Percentiles rank a stretch among this genome's conserved stretches.
Conservation (phyloP, 2,797 vertebrate genomes). For the Chaetodon trifasciatus region DNA sequence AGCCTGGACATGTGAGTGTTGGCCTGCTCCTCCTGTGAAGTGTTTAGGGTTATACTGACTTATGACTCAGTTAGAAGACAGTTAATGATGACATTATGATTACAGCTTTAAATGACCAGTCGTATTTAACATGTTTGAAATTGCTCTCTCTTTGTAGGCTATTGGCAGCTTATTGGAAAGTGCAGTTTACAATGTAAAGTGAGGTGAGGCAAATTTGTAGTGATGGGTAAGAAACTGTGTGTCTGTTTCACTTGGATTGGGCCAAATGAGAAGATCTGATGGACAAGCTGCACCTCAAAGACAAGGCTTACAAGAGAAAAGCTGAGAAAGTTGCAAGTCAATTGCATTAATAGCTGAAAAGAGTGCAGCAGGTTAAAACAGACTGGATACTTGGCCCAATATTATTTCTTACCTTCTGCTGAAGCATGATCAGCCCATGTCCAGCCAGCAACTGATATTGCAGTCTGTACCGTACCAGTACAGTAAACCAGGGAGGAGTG, state of each 20-base stretch:
- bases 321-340: too few species aligned
- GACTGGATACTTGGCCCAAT: constrained; percentile 36
- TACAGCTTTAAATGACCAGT: not conserved
- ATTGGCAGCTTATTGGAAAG: not conserved
- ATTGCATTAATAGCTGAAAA: too few species aligned
- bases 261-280: not conserved
- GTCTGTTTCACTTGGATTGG: not conserved
- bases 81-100: not conserved
- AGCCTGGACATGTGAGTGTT: constrained; percentile 88
- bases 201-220: not conserved
- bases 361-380: too few species aligned
- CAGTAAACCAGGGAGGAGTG: constrained; percentile 89
- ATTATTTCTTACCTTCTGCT: too few species aligned
- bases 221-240: not conserved
- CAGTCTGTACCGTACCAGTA: constrained; percentile 88
- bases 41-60: not conserved
- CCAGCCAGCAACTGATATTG: constrained; percentile 87
- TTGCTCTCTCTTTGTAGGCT: not conserved
- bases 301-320: too few species aligned
- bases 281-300: too few species aligned
- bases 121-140: not conserved
- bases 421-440: constrained; percentile 82
- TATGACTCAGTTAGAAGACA: not conserved
- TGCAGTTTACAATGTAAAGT: not conserved
- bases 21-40: constrained; percentile 69